These are phyloP conservation scores for Caerostris extrusa DNA, from an alignment of 1,140 invertebrate genomes.

Conservation along the genomic window DNA sequence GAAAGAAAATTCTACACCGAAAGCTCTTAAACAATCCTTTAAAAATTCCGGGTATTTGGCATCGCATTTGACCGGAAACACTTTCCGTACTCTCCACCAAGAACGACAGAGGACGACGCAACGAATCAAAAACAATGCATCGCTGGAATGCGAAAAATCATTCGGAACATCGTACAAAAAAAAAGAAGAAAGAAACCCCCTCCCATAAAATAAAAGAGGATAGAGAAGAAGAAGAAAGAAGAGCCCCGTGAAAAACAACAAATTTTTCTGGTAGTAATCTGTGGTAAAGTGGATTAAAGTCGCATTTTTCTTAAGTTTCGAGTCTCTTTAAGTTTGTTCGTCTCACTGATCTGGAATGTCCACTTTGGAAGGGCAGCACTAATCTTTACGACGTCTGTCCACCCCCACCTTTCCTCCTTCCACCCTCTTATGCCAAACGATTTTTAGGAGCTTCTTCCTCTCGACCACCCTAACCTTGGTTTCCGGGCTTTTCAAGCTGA, in stretches of 20 bases:
- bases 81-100: background rate
- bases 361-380: background rate
- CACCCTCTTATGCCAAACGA: too few relatives aligned
- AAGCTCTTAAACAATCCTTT: background rate
- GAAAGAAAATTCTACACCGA: background rate
- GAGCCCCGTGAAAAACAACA: background rate
- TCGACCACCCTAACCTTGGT: background rate
- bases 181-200: background rate
- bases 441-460: too few relatives aligned
- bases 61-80: background rate
- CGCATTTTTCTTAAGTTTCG: background rate
- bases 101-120: background rate
- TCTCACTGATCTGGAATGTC: background rate
- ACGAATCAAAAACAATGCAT: background rate
- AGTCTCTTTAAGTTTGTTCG: background rate
- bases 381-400: background rate
- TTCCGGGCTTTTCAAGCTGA: background rate
- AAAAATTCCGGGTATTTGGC: background rate
- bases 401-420: too few relatives aligned
- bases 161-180: background rate
- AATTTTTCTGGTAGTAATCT: background rate
- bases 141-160: background rate
- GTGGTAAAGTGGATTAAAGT: background rate
- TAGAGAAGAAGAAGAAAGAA: background rate
- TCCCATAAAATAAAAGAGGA: background rate